phyloP scores from a whole-genome alignment of 1,140 invertebrate genomes.

The Pogonus chalceus region DNA sequence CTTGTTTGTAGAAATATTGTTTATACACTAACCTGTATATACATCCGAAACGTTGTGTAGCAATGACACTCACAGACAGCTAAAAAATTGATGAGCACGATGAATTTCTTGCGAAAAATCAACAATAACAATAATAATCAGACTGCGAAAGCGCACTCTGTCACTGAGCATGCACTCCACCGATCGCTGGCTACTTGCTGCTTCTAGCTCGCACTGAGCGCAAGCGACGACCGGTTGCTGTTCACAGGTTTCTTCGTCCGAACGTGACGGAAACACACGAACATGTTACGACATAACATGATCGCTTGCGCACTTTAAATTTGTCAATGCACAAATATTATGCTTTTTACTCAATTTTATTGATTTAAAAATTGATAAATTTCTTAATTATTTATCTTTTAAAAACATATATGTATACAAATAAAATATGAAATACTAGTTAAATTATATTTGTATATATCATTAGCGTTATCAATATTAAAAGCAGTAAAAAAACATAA shows the following conservation, averaged over 20 bases:
- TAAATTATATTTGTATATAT: background rate
- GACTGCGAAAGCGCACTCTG: constrained; percentile 1
- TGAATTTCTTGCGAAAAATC: background rate
- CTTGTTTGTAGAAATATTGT: background rate
- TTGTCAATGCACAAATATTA: constrained; percentile 2
- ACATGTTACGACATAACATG: background rate
- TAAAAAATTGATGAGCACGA: background rate
- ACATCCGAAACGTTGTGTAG: background rate
- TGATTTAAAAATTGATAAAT: constrained; percentile 5
- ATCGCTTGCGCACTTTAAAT: background rate
- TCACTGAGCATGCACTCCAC: background rate
- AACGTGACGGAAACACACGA: background rate
- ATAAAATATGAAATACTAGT: background rate
- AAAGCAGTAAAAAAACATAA: constrained; percentile 7
- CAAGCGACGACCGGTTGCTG: background rate
- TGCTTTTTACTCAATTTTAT: constrained; percentile 4
- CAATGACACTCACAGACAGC: background rate
- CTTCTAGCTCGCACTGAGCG: background rate
- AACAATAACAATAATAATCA: background rate
- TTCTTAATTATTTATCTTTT: background rate
- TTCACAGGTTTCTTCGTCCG: background rate
- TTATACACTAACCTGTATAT: constrained; percentile 1
- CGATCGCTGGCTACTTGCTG: background rate
- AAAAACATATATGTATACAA: background rate
- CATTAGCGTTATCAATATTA: constrained; percentile 2